Evolutionary conservation across 2,113 vertebrate genomes (phyloP), one percentile per base, ranked within the genome.

Genomic region (Phylloscopus whistleri): DNA sequence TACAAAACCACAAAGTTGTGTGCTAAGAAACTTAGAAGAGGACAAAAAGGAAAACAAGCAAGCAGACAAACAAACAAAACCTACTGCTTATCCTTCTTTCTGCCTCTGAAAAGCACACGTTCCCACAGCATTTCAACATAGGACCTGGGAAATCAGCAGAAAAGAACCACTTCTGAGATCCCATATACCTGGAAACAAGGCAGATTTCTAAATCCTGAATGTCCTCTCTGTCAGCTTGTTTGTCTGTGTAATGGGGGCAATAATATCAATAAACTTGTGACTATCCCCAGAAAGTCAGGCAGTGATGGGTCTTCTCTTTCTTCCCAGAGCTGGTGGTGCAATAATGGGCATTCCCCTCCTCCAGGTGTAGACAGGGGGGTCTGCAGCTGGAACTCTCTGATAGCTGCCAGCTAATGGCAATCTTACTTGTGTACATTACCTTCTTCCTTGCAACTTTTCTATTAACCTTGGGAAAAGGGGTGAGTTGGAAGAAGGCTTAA

Each of bases 101-200:
- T 63, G 1, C 12, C 9, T 58, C 17, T 51, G 72, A 52, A 88
- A 80, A 33, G n/a, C 21, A 17, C 0, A 0, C 7, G 2, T 46
- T 63, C 24, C 64, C 10, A 22, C 6, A 72, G 7, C 6, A 37
- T 82, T 63, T 78, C 23, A 33, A 3, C 13, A 26, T 0, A 33
- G 11, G 7, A 13, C 4, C 9, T 31, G 39, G 11, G 24, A 83
- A 78, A 55, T 19, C 4, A 63, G 9, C 12, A 67, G 49, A 72
- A 79, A 63, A 8, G 1, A 26, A 23, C 2, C 7, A 4, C 9
- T 83, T 44, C 24, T 1, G 2, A 22, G 35, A 41, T 27, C 5
- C 0, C 0, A 0, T n/a, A 49, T 17, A 41, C 13, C 9, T 44
- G 17, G 24, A 73, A 77, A 46, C 2, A 8, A 69, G 4, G 0